Evolutionary conservation across 2,113 vertebrate genomes (phyloP), one percentile per base, ranked within the genome.

Genomic region (Elgaria multicarinata): DNA sequence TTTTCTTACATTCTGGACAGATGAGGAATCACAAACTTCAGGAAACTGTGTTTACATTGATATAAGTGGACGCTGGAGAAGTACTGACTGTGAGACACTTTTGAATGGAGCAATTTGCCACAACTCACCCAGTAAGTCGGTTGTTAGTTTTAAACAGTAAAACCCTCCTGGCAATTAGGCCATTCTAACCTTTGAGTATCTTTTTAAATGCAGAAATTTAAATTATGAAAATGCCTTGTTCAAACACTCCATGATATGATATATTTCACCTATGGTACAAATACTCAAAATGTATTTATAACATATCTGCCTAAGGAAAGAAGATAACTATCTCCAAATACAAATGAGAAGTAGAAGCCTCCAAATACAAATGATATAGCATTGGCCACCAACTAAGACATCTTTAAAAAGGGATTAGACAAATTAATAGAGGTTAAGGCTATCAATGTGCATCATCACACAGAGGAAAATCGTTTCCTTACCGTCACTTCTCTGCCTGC

Each of bases 41-140:
- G 98, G 98, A 89, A 97, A 97, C 89, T 99, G 98, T 74, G 98
- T 98, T 85, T 99, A 97, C 94, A 98, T 99, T 36, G 98, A 99
- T 39, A 95, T 96, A 10, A 96, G 18, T 1, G 99, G 99, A 72
- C 97, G 88, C 91, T 99, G 99, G 99, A 97, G 94, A 66, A 96
- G 96, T 0, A 94, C 97, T 0, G 96, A 97, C 89, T 99, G 98
- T 24, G 97, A 98, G 58, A 96, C 91, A 66, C 77, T 76, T 89
- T 96, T 99, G 50, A 96, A 96, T 77, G 98, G 99, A 93, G 98
- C 98, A 31, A 89, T 99, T 92, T 99, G 99, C 93, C 97, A 97
- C 4, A 90, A 97, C 50, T 95, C 96, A 58, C 94, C 96, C 2
- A 92, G 97, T 98, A 97, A 93, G 97, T 96, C 62, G 12, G 18